Conservation (phyloP, 2,113 vertebrate genomes). For the Myotis yumanensis region DNA sequence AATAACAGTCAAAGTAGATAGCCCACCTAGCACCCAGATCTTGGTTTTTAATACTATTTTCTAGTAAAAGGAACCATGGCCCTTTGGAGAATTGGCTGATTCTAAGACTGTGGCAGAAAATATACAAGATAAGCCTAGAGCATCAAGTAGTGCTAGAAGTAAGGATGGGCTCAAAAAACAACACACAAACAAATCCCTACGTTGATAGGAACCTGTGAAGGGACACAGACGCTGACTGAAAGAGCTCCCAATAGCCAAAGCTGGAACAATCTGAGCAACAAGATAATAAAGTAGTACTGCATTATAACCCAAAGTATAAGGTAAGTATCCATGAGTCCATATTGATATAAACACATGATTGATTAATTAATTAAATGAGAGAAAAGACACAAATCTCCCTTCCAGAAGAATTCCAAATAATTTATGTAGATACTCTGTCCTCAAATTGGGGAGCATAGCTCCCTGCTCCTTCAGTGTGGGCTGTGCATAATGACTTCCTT, state of each 20-base stretch:
- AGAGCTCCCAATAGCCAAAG: not conserved
- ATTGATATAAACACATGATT: not conserved
- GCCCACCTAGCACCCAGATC: not conserved
- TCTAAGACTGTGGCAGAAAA: not conserved
- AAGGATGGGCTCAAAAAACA: not conserved
- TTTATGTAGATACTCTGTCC: not conserved
- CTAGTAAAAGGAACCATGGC: not conserved
- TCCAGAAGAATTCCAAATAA: not conserved
- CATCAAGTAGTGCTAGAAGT: not conserved
- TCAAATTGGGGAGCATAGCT: not conserved
- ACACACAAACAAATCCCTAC: not conserved
- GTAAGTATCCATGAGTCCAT: not conserved
- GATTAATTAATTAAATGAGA: not conserved
- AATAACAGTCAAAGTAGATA: not conserved
- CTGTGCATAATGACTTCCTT: not conserved
- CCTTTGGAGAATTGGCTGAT: not conserved
- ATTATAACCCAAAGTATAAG: constrained; percentile 1
- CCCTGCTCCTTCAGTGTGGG: not conserved
- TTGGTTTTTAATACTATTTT: not conserved
- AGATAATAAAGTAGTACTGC: not conserved
- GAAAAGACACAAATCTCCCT: not conserved
- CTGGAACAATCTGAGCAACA: not conserved
- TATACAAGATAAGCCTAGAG: not conserved
- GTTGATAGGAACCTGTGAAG: not conserved
- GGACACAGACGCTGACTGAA: not conserved